phyloP scores from a whole-genome alignment of 1,140 invertebrate genomes.

The Cydia pomonella region DNA sequence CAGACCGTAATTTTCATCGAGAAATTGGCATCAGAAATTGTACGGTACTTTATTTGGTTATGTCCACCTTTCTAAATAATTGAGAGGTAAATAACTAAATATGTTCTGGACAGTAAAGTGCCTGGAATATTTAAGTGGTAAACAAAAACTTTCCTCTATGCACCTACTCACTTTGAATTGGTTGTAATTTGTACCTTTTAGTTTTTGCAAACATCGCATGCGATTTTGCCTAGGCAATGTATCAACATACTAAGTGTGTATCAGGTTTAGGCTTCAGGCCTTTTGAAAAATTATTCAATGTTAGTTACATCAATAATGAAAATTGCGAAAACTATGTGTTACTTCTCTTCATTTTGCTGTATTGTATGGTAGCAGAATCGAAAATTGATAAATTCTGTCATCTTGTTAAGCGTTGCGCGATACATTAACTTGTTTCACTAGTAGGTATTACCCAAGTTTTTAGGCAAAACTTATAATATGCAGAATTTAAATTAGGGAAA shows the following conservation, averaged over 20 bases:
- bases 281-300: no score
- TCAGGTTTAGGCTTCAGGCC: no score
- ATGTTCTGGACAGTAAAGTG: not conserved
- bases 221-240: no score
- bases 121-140: no score
- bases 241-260: no score
- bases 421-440: not conserved
- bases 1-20: not conserved
- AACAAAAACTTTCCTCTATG: no score
- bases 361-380: not conserved
- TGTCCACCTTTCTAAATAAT: not conserved
- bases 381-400: not conserved
- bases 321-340: no score
- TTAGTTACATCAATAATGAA: no score
- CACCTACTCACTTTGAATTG: no score
- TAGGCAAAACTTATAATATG: not conserved
- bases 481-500: not conserved
- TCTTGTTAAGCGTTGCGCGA: not conserved
- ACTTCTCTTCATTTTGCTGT: not conserved
- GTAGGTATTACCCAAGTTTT: not conserved
- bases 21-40: not conserved
- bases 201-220: no score
- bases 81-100: not conserved
- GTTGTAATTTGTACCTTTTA: no score
- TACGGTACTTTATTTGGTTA: not conserved